A percentile compares a stretch with the other conserved stretches of the same genome.
Evolutionary conservation across 2,888 invertebrate species (phyloP).

Genomic region (Teleogryllus oceanicus): DNA sequence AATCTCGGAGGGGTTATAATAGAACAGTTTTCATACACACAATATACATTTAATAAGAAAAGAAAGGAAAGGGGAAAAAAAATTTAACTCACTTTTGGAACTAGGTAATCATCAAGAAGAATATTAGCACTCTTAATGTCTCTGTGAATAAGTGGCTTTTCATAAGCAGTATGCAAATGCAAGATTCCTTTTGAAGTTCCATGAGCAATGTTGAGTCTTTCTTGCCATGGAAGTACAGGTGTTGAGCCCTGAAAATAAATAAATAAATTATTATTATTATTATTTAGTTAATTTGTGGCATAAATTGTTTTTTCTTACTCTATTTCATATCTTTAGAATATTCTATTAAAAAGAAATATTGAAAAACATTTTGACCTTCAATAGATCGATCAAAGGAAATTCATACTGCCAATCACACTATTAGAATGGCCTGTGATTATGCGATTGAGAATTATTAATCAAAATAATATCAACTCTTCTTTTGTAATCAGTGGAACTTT

Average conservation of each 20-base stretch:
- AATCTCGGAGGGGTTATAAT: background rate
- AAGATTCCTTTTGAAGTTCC: conserved; percentile 66
- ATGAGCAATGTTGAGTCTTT: conserved; percentile 59
- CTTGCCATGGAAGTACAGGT: conserved; percentile 49
- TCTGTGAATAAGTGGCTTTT: conserved; percentile 66
- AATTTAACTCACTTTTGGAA: conserved; percentile 57
- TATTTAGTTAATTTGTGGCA: background rate
- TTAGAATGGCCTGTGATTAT: too few relatives aligned
- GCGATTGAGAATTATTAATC: too few relatives aligned
- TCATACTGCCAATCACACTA: too few relatives aligned
- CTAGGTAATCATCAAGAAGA: conserved; percentile 61
- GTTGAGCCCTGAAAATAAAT: background rate
- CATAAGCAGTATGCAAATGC: conserved; percentile 62
- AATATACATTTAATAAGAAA: background rate
- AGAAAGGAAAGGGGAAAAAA: background rate
- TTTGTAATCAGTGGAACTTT: too few relatives aligned
- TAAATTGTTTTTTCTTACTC: background rate
- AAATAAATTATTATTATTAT: too few relatives aligned
- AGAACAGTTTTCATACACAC: background rate
- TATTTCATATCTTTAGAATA: background rate
- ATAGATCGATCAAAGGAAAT: too few relatives aligned
- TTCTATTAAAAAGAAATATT: background rate
- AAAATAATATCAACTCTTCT: too few relatives aligned
- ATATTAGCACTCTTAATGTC: conserved; percentile 80
- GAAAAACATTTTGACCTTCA: too few relatives aligned